Evolutionary conservation across 2,888 invertebrate genomes (phyloP).

Genomic region (Dynastes hyllus): DNA sequence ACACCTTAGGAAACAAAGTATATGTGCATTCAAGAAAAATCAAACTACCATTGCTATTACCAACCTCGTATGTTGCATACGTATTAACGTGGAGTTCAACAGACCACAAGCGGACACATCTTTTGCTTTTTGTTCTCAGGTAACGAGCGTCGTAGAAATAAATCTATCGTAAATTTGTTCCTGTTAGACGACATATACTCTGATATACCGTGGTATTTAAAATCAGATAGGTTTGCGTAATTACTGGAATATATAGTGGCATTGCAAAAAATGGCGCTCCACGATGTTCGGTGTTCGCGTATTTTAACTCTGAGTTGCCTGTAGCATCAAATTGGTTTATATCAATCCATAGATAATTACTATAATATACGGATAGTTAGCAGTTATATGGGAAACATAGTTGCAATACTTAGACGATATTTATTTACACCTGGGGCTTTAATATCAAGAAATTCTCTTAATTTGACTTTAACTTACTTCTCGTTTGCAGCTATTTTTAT

Average conservation of each 20-base stretch:
- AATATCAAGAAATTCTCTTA: slow-evolving; percentile 5
- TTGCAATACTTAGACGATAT: slow-evolving; percentile 24
- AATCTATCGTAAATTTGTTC: slow-evolving; percentile 12
- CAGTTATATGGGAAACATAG: slow-evolving; percentile 35
- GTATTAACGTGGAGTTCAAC: not conserved
- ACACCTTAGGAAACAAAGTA: no score
- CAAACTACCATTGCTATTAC: not conserved
- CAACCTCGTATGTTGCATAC: not conserved
- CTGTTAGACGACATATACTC: not conserved
- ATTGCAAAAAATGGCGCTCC: not conserved
- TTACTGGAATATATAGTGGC: slow-evolving; percentile 26
- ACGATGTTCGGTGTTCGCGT: not conserved
- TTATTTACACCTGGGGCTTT: not conserved
- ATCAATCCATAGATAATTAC: slow-evolving; percentile 29
- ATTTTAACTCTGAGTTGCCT: slow-evolving; percentile 18
- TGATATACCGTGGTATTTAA: not conserved
- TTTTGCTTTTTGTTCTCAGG: not conserved
- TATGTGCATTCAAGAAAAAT: no score
- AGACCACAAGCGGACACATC: slow-evolving; percentile 8
- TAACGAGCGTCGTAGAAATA: not conserved
- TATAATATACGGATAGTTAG: slow-evolving; percentile 32
- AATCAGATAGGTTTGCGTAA: slow-evolving; percentile 33
- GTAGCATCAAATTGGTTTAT: slow-evolving; percentile 17
- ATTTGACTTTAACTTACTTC: slow-evolving; percentile 7
- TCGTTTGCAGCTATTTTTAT: not conserved